These are phyloP conservation scores for Okapia johnstoni DNA, from an alignment of 2,113 vertebrate genomes.

Conservation along the genomic window DNA sequence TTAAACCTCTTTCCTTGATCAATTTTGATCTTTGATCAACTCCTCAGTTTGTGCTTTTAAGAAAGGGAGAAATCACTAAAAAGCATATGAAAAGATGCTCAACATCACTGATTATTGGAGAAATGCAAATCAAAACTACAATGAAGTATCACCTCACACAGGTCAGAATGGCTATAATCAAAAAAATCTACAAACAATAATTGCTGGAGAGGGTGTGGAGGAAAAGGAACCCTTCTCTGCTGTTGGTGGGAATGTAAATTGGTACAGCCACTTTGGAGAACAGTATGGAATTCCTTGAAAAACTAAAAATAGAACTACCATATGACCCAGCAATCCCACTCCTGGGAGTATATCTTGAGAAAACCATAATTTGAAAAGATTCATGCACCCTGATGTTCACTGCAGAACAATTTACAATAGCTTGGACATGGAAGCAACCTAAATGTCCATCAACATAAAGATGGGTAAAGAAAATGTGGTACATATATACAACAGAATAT, in stretches of 20 bases:
- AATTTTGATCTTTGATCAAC: background rate
- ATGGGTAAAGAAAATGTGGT: background rate
- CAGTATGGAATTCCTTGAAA: background rate
- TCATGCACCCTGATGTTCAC: background rate
- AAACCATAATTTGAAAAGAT: background rate
- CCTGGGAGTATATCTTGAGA: background rate
- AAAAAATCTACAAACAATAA: background rate
- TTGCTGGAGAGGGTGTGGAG: background rate
- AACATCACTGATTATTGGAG: background rate
- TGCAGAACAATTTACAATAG: background rate
- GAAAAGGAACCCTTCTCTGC: background rate
- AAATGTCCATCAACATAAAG: background rate
- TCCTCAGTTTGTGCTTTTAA: background rate
- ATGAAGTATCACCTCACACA: background rate
- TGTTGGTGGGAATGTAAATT: background rate
- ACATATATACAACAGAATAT: background rate
- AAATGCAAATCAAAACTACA: background rate
- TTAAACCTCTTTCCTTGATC: background rate
- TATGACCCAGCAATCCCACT: background rate
- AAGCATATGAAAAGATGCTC: background rate
- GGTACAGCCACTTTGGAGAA: background rate
- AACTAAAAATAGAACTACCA: background rate
- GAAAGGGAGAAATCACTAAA: background rate
- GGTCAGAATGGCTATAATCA: background rate
- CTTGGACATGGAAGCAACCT: background rate